Percentiles rank a stretch among this genome's conserved stretches.
These are phyloP conservation scores for Arctia plantaginis DNA, from an alignment of 2,888 invertebrate genomes.

Conservation along the genomic window DNA sequence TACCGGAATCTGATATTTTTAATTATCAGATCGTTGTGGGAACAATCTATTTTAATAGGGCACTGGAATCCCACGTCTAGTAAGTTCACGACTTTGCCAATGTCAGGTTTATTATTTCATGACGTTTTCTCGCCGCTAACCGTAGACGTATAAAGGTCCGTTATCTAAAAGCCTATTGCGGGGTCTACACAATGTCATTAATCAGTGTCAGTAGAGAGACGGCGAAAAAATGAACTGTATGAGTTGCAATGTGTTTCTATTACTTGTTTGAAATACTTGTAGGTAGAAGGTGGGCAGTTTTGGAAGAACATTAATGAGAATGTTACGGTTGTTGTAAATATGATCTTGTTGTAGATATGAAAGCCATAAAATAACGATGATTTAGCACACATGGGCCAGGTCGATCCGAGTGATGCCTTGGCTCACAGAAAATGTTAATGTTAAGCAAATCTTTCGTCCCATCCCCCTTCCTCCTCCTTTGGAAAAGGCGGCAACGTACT, in stretches of 20 bases:
- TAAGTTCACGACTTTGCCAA: conserved; percentile 41
- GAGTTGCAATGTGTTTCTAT: conserved; percentile 13
- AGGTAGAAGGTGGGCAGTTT: not conserved
- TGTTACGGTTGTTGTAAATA: not conserved
- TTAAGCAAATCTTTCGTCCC: not conserved
- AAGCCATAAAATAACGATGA: not conserved
- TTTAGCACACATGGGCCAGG: not conserved
- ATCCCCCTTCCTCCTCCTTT: not conserved
- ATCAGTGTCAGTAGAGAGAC: conserved; percentile 29
- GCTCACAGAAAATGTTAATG: too few relatives aligned
- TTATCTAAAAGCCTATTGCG: conserved; percentile 19
- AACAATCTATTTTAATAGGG: conserved; percentile 40
- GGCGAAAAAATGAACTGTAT: conserved; percentile 11
- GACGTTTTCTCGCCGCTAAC: conserved; percentile 33
- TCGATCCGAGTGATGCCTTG: not conserved
- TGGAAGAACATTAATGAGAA: conserved; percentile 1
- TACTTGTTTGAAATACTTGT: conserved; percentile 3
- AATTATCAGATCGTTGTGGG: conserved; percentile 45
- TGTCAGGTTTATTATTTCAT: conserved; percentile 42
- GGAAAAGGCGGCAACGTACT: not conserved
- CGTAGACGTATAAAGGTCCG: conserved; percentile 30
- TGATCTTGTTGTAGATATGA: too few relatives aligned
- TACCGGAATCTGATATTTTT: conserved; percentile 33
- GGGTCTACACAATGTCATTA: conserved; percentile 28
- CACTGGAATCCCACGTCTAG: conserved; percentile 43